Base-by-base conservation (phyloP, 2,113 vertebrate species). In the Pygoscelis adeliae region DNA sequence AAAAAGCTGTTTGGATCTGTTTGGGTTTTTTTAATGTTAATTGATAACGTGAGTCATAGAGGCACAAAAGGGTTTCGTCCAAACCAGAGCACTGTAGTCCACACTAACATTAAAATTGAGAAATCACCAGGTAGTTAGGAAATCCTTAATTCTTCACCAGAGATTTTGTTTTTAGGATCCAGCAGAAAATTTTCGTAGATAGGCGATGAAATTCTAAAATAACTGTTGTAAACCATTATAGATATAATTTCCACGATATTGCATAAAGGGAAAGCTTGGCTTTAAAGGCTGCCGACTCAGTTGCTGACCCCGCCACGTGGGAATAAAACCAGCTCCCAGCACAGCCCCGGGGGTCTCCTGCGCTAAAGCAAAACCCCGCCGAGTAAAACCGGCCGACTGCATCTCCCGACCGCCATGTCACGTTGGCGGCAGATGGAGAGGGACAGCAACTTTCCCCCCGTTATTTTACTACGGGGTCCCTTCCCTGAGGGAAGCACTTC, bases 181-280 rank as follows among this genome's bases (percentile, higher is more conserved):
- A 26, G 70, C 16, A 26, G 10, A 36, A 26, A 22, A 47, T 53
- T 23, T 32, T 49, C 3, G 1, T 5, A 44, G 14, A 22, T 62
- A 36, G 47, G 15, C n/a, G 12, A 34, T 2, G 9, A 22, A 30
- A 8, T 14, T 19, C 29, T 11, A 32, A 67, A 86, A 14, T 6
- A 70, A 34, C 36, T 14, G 38, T 36, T 34, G 44, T 30, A 30
- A 92, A 40, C 26, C 30, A 13, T 5, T 25, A 18, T 0, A n/a
- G 42, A n/a, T 9, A 5, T 2, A 2, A 52, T 30, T 36, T 69
- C 36, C 29, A 5, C 4, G 1, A 2, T 5, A 10, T 1, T 30
- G 30, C 18, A 21, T 3, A 4, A 21, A 20, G 5, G 15, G 19
- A 59, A 46, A 38, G 25, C n/a, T 66, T 11, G 30, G 38, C 58